Conservation (phyloP, 2,797 vertebrate genomes). For the Lacerta agilis region DNA sequence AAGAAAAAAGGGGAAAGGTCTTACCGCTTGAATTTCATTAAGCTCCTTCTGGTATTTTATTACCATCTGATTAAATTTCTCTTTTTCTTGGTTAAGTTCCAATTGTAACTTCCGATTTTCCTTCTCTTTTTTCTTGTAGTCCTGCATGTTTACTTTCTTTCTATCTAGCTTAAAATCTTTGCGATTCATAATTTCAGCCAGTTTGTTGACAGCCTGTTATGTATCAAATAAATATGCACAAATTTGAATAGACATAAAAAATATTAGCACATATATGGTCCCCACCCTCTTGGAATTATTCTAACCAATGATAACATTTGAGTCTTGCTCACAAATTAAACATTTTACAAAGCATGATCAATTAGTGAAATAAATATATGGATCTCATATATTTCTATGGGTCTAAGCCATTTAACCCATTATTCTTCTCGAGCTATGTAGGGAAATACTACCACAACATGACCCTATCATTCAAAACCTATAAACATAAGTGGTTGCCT, state of each 20-base stretch:
- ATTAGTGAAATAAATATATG: not conserved
- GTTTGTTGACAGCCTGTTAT: constrained; percentile 95
- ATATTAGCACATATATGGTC: no score
- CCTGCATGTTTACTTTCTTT: constrained; percentile 94
- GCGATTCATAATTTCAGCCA: constrained; percentile 99
- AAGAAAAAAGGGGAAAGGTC: constrained; percentile 45
- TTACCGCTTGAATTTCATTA: constrained; percentile 95
- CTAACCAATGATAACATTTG: not conserved
- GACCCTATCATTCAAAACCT: not conserved
- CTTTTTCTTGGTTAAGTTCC: constrained; percentile 98
- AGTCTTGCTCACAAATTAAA: not conserved
- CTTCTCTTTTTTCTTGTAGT: constrained; percentile 98
- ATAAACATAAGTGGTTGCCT: not conserved
- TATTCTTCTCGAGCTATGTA: not conserved
- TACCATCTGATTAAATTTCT: constrained; percentile 98
- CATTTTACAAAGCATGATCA: not conserved
- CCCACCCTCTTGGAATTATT: not conserved
- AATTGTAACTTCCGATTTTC: constrained; percentile 97
- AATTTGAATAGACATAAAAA: not conserved
- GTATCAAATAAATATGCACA: constrained; percentile 18
- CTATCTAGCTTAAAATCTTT: constrained; percentile 99
- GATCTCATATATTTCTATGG: not conserved
- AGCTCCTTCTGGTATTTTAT: constrained; percentile 96
- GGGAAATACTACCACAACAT: not conserved
- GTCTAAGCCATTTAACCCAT: not conserved